A percentile compares a stretch with the other conserved stretches of the same genome.
Evolutionary conservation across 2,888 invertebrate genomes (phyloP).

Genomic region (Nymphalis c-album): DNA sequence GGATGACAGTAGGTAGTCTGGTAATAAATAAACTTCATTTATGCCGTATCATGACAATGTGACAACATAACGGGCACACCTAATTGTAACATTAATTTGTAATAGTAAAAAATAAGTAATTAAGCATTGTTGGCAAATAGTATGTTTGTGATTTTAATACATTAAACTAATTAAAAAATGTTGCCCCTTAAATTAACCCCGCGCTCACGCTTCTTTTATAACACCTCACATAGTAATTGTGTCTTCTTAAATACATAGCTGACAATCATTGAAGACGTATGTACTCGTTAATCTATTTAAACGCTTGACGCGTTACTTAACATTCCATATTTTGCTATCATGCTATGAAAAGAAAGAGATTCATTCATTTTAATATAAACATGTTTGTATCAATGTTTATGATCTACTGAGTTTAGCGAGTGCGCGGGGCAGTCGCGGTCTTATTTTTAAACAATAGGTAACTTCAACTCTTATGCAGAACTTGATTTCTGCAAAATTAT

Average conservation of each 20-base stretch:
- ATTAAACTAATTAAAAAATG: background rate
- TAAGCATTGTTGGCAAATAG: background rate
- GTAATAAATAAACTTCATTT: constrained; percentile 5
- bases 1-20: constrained; percentile 18
- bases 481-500: constrained; percentile 14
- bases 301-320: constrained; percentile 2
- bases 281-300: too few species aligned
- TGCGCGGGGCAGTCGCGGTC: constrained; percentile 11
- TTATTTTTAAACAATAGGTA: constrained; percentile 6
- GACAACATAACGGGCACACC: constrained; percentile 7
- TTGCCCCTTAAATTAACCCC: background rate
- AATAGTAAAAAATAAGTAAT: background rate
- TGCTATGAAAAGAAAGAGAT: background rate
- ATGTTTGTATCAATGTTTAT: too few species aligned
- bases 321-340: constrained; percentile 18
- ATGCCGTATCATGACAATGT: constrained; percentile 20
- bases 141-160: background rate
- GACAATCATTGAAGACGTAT: too few species aligned
- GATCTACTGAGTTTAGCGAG: background rate
- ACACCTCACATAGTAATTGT: background rate
- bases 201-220: background rate
- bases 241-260: background rate
- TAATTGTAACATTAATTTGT: background rate
- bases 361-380: background rate
- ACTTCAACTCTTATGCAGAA: background rate